Percentiles rank a stretch among this genome's conserved stretches.
Evolutionary conservation across 2,888 invertebrate genomes (phyloP).

Genomic region (Artemia sinica): DNA sequence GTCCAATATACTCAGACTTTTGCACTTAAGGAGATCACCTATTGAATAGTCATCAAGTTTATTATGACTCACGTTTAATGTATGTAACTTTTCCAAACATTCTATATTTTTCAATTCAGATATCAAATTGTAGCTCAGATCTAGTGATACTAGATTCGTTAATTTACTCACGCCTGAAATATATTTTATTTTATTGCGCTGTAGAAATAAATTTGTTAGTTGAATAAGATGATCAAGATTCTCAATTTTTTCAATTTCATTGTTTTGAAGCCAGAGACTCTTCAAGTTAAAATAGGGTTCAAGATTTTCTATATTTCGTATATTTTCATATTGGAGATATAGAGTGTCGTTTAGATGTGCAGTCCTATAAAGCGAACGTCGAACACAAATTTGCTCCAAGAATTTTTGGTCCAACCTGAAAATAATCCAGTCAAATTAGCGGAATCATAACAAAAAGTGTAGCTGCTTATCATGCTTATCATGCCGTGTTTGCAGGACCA

Average conservation of each 20-base stretch:
- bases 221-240: neutral
- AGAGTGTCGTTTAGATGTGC: neutral
- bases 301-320: neutral
- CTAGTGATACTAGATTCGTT: neutral
- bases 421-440: neutral
- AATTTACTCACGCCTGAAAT: neutral
- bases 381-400: neutral
- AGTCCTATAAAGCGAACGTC: neutral
- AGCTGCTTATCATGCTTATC: too few relatives aligned
- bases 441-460: too few relatives aligned
- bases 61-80: neutral
- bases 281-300: neutral
- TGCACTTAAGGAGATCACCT: neutral
- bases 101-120: neutral
- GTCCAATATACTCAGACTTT: neutral
- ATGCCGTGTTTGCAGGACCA: too few relatives aligned
- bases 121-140: slow-evolving; percentile 8
- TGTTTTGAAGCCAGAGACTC: slow-evolving; percentile 1
- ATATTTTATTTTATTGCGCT: neutral
- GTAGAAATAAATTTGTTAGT: neutral
- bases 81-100: neutral
- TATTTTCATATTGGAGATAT: slow-evolving; percentile 1
- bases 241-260: neutral
- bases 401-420: neutral
- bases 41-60: neutral